Conservation (phyloP, 2,113 vertebrate species). For the Petroica traversi region DNA sequence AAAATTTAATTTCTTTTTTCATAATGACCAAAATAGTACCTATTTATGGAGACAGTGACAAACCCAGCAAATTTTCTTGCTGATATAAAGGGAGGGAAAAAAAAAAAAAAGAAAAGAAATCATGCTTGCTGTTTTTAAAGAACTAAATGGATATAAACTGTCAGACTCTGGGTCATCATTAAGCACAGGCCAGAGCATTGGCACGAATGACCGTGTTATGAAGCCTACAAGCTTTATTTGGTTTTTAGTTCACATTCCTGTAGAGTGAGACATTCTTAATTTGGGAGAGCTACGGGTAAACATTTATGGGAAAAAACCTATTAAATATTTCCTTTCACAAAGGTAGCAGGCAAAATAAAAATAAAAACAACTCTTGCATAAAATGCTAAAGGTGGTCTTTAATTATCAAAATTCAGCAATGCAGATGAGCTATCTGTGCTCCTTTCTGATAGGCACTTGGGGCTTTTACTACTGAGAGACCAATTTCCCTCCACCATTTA, state of each 20-base stretch:
- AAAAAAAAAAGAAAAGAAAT: background rate
- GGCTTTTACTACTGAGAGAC: background rate
- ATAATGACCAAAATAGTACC: background rate
- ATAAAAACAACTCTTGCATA: background rate
- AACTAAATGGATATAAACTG: constrained; percentile 16
- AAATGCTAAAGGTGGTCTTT: background rate
- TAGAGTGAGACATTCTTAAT: constrained; percentile 57
- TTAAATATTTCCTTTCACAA: constrained; percentile 64
- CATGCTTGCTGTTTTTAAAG: background rate
- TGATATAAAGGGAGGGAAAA: background rate
- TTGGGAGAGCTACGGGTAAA: constrained; percentile 14
- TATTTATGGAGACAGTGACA: background rate
- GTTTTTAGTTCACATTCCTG: constrained; percentile 65
- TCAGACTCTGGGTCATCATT: constrained; percentile 35
- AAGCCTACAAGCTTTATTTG: constrained; percentile 58
- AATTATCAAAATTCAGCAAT: background rate
- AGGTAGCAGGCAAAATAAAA: constrained; percentile 52
- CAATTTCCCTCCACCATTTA: background rate
- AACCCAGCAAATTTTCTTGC: background rate
- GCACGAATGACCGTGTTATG: constrained; percentile 29
- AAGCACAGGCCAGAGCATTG: constrained; percentile 47
- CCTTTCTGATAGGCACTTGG: background rate
- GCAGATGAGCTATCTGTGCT: background rate
- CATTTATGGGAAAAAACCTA: constrained; percentile 56
- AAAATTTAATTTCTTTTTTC: background rate